These are phyloP conservation scores for Epizoanthus stellaris DNA, from an alignment of 92 coral and sea anemone genomes.

Conservation along the genomic window DNA sequence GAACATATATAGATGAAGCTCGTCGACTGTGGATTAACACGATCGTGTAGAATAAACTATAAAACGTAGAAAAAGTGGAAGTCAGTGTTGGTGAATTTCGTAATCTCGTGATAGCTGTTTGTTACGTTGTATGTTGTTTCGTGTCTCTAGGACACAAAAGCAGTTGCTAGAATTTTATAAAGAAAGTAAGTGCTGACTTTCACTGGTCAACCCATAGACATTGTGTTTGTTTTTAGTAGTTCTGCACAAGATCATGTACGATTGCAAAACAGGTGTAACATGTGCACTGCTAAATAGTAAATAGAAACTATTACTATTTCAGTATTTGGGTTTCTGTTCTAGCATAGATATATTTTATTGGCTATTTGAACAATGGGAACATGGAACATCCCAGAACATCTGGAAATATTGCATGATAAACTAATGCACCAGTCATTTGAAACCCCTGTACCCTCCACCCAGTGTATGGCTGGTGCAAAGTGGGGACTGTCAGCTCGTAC, in stretches of 20 bases:
- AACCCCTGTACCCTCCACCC: background rate
- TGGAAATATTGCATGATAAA: background rate
- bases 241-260: too few species aligned
- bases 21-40: background rate
- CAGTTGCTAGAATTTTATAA: background rate
- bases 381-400: too few species aligned
- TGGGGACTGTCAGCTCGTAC: background rate
- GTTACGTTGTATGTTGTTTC: background rate
- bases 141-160: slow-evolving; percentile 26
- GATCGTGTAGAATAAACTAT: background rate
- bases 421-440: background rate
- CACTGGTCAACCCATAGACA: too few species aligned
- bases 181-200: background rate
- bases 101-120: background rate
- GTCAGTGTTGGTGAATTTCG: background rate
- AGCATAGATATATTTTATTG: too few species aligned
- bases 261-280: too few species aligned
- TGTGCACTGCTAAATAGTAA: too few species aligned
- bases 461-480: background rate
- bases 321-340: too few species aligned
- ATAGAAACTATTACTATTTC: too few species aligned
- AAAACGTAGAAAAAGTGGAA: background rate
- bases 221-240: too few species aligned
- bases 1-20: background rate
- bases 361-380: background rate